Base-by-base conservation (phyloP, 2,797 vertebrate genomes). In the Gambelia wislizenii region DNA sequence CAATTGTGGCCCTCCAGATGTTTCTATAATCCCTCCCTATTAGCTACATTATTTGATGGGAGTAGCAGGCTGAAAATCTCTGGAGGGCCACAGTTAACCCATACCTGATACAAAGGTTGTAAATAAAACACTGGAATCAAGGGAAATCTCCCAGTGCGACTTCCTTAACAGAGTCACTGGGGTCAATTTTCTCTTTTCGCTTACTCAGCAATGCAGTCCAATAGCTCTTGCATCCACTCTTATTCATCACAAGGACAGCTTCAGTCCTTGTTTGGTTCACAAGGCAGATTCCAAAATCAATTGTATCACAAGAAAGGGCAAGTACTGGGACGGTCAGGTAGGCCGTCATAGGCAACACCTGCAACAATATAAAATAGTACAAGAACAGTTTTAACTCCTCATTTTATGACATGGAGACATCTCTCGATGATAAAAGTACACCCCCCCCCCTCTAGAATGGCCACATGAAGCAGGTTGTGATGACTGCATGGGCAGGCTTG, bases 261-360 rank as follows among this genome's bases (percentile, higher is more conserved):
- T 91, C 95, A 27, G 93, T 95, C 88, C 90, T 95, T 9, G 84
- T 96, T 91, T 98, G 95, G 16, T 97, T 97, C 83, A 98, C 96
- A 2, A 97, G 97, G 94, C 98, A 98, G 84, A 95, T 96, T 64
- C 98, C 97, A 27, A 99, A 99, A 95, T 98, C 95, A 20, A 99
- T n/a, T 0, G 2, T 91, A 80, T 96, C 81, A 16, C 93, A 94
- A 84, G 98, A 98, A 39, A 99, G 97, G 89, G 96, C 94, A 30
- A 99, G 91, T 1, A 95, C 94, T 0, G 97, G 96, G n/a, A 99
- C 91, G 0, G 95, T 91, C 93, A 99, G 94, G 4, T 91, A 85
- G 0, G 98, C 98, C 33, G 83, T 82, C 85, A 99, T 95, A 59
- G 98, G 98, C 72, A 99, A 96, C 1, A 94, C 93, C 99, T 99